Conservation (phyloP, 2,113 vertebrate species). For the Notarius lentiginosus region DNA sequence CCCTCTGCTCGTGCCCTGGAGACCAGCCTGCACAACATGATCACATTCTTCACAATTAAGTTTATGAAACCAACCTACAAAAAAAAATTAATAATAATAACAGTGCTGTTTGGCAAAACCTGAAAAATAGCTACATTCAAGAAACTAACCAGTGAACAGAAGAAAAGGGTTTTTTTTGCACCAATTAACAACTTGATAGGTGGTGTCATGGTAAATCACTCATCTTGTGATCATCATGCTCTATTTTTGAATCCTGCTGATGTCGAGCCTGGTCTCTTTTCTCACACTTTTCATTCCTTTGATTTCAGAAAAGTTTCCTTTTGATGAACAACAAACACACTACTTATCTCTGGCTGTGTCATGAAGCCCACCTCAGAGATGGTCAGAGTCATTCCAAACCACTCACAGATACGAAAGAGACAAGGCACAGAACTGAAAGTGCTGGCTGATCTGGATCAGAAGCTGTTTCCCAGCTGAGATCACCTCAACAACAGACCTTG, state of each 20-base stretch:
- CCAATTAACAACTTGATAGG: not conserved
- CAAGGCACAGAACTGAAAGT: not conserved
- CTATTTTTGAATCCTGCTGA: not conserved
- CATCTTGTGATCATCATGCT: not conserved
- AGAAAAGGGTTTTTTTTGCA: not conserved
- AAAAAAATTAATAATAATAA: not conserved
- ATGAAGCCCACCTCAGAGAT: not conserved
- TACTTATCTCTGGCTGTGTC: not conserved
- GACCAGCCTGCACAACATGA: not conserved
- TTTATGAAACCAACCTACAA: not conserved
- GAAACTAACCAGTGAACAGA: not conserved
- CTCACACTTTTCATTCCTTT: not conserved
- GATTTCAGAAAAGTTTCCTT: not conserved
- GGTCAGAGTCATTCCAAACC: not conserved
- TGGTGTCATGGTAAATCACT: not conserved
- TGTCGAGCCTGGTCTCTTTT: not conserved
- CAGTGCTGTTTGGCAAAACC: not conserved
- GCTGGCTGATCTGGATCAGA: not conserved
- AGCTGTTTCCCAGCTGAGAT: not conserved
- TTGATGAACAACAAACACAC: not conserved
- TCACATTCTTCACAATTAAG: not conserved
- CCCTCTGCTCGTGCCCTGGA: not conserved
- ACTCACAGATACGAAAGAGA: not conserved
- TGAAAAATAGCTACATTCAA: not conserved
- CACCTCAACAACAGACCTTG: not conserved